phyloP scores from a whole-genome alignment of 92 coral and sea anemone genomes.

The Isaurus tuberculatus region DNA sequence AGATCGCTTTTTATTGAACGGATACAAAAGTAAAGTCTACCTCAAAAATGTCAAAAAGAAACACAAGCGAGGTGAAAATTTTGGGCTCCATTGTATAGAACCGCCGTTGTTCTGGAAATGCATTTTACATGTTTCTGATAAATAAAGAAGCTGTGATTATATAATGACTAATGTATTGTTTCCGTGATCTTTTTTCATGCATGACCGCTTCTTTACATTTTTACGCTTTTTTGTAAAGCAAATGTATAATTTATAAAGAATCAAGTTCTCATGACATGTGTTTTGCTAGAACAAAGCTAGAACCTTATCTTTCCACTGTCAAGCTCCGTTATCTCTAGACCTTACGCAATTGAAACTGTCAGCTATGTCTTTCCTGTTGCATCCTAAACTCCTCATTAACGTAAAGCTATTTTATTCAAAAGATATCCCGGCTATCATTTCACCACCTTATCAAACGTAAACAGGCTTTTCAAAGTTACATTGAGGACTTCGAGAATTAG shows the following conservation, averaged over 20 bases:
- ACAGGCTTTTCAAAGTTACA: not conserved
- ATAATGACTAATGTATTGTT: too few relatives aligned
- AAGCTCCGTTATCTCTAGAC: conserved; percentile 25
- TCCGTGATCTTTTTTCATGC: too few relatives aligned
- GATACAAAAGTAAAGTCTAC: too few relatives aligned
- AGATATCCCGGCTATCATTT: not conserved
- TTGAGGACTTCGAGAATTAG: too few relatives aligned
- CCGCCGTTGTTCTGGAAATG: too few relatives aligned
- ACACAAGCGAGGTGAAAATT: too few relatives aligned
- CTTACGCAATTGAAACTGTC: conserved; percentile 24
- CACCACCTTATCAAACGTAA: not conserved
- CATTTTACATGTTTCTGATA: too few relatives aligned
- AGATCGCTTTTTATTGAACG: not conserved
- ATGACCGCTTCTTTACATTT: too few relatives aligned
- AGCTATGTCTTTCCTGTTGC: not conserved
- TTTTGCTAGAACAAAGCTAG: not conserved
- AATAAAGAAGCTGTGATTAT: too few relatives aligned
- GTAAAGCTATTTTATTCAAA: not conserved
- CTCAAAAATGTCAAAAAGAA: too few relatives aligned
- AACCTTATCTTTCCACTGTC: conserved; percentile 15
- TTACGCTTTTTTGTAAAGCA: too few relatives aligned
- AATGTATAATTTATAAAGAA: not conserved
- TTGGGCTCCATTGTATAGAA: too few relatives aligned
- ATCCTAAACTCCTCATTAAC: not conserved
- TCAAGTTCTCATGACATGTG: not conserved